These are phyloP conservation scores for Lordiphosa clarofinis DNA, from an alignment of 1,140 invertebrate genomes.

Conservation along the genomic window DNA sequence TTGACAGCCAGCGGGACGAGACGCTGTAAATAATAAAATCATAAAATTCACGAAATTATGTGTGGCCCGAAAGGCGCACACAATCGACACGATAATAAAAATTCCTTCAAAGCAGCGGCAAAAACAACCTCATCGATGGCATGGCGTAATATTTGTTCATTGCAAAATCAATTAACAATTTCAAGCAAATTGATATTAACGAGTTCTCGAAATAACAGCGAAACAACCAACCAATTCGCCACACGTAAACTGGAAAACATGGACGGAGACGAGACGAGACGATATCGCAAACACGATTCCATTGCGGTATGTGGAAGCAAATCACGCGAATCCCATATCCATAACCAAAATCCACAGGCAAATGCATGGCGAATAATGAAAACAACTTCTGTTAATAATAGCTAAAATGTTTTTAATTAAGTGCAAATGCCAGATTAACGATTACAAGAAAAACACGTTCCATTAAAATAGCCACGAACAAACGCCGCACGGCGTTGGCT, in stretches of 20 bases:
- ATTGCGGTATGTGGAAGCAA: conserved; percentile 49
- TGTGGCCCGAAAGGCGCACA: conserved; percentile 42
- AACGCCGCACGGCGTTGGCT: no score
- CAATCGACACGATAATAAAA: conserved; percentile 36
- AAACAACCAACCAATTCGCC: conserved; percentile 39
- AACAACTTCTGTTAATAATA: conserved; percentile 64
- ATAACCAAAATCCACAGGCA: conserved; percentile 35
- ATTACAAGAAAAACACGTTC: conserved; percentile 78
- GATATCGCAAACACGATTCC: conserved; percentile 45
- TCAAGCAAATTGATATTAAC: conserved; percentile 77
- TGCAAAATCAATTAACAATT: conserved; percentile 78
- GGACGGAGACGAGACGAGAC: conserved; percentile 11
- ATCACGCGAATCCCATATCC: conserved; percentile 60
- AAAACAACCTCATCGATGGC: conserved; percentile 16
- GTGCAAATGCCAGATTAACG: conserved; percentile 77
- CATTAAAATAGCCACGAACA: conserved; percentile 55
- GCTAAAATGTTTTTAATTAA: conserved; percentile 78
- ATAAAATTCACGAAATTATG: conserved; percentile 62
- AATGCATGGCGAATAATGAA: conserved; percentile 19
- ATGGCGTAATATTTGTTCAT: conserved; percentile 77
- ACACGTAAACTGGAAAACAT: conserved; percentile 43
- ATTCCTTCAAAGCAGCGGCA: conserved; percentile 36
- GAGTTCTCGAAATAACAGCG: conserved; percentile 69
- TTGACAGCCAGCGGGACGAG: conserved; percentile 17
- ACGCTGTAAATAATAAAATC: conserved; percentile 62